These are phyloP conservation scores for Thunnus maccoyii DNA, from an alignment of 2,113 vertebrate species.

Conservation along the genomic window DNA sequence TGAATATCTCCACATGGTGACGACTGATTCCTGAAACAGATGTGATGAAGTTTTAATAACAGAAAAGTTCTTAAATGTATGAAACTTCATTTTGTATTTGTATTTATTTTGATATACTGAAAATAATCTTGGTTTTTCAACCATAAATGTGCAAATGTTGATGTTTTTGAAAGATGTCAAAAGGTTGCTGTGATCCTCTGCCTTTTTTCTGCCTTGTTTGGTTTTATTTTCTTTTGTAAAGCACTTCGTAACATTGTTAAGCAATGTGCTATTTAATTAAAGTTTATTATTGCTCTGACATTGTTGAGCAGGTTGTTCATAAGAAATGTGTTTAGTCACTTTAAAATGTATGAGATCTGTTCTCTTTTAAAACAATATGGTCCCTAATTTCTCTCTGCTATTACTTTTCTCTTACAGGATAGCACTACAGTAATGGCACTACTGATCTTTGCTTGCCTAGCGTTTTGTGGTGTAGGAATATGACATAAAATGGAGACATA, in stretches of 20 bases:
- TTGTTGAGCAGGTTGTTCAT: neutral
- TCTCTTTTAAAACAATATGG: neutral
- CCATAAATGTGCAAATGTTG: neutral
- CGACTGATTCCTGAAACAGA: slow-evolving; percentile 47
- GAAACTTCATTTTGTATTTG: neutral
- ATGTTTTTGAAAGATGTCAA: neutral
- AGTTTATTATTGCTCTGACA: neutral
- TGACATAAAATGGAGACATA: neutral
- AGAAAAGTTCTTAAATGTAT: neutral
- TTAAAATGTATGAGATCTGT: neutral
- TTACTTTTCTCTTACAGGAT: neutral
- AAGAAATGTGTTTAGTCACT: neutral
- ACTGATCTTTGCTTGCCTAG: neutral
- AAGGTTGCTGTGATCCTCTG: neutral
- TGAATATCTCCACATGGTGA: slow-evolving; percentile 52
- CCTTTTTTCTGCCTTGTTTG: too few species aligned
- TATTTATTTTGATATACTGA: neutral
- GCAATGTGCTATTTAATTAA: too few species aligned
- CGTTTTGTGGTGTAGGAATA: neutral
- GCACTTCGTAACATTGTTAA: too few species aligned
- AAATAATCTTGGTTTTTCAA: neutral
- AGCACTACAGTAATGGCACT: neutral
- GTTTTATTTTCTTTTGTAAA: too few species aligned
- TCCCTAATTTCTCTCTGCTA: neutral
- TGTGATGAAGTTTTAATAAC: neutral